A percentile compares a stretch with the other conserved stretches of the same genome.
Evolutionary conservation across 2,797 vertebrate genomes (phyloP).

Genomic region (Gymnopithys bicolor): DNA sequence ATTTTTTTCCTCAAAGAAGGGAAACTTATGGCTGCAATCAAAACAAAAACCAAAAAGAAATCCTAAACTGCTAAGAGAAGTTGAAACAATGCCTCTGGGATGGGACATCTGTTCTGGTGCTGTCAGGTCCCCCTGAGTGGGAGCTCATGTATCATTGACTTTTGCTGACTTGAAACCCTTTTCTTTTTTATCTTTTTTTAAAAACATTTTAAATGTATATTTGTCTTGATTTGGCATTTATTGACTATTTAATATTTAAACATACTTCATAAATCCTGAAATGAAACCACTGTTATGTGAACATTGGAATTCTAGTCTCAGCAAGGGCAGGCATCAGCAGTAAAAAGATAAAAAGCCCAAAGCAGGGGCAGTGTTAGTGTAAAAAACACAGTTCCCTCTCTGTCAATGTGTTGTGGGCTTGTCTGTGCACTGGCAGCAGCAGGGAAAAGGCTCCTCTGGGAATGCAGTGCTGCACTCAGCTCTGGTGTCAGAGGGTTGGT

Average conservation of each 20-base stretch:
- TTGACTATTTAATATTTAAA: constrained; percentile 21
- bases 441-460: background rate
- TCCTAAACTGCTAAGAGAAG: constrained; percentile 29
- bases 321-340: background rate
- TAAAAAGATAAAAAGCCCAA: background rate
- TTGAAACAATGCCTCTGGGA: constrained; percentile 40
- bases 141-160: background rate
- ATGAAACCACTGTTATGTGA: background rate
- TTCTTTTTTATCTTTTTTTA: background rate
- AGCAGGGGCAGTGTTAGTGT: background rate
- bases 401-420: accelerated
- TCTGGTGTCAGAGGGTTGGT: background rate
- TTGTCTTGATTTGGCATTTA: constrained; percentile 38
- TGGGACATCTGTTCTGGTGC: constrained; percentile 24
- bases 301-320: background rate
- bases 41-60: constrained; percentile 61
- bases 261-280: constrained; percentile 36
- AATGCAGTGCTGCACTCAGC: background rate
- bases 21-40: constrained; percentile 35
- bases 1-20: constrained; percentile 1
- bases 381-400: accelerated
- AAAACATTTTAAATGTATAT: constrained; percentile 26
- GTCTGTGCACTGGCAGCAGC: background rate
- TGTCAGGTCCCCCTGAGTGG: background rate
- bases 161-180: constrained; percentile 9